Conservation (phyloP, 1,140 invertebrate species). For the Rhopalosiphum maidis region DNA sequence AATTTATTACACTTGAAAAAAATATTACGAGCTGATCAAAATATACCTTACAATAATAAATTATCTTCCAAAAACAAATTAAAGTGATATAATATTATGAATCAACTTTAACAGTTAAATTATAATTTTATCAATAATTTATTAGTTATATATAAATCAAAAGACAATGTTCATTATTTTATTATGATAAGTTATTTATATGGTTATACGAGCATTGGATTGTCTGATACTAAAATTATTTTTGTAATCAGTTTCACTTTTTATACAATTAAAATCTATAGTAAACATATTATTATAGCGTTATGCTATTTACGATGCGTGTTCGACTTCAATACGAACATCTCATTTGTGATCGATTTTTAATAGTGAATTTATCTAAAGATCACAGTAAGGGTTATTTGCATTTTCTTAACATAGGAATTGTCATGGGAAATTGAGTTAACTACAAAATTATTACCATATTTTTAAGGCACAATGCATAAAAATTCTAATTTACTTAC, state of each 20-base stretch:
- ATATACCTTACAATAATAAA: neutral
- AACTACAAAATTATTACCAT: too few relatives aligned
- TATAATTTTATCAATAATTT: neutral
- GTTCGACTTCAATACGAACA: too few relatives aligned
- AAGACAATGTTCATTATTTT: neutral
- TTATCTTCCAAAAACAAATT: neutral
- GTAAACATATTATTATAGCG: neutral
- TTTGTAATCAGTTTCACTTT: neutral
- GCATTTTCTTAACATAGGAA: too few relatives aligned
- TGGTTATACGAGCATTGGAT: neutral
- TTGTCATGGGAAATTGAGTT: too few relatives aligned
- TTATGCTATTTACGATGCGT: neutral
- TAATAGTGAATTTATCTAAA: too few relatives aligned
- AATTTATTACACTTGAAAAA: neutral
- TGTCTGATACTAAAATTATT: neutral
- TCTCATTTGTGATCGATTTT: too few relatives aligned
- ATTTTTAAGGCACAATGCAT: too few relatives aligned
- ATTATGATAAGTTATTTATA: neutral
- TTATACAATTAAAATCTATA: neutral
- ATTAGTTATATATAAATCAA: neutral
- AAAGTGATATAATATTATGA: too few relatives aligned
- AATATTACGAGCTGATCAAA: neutral
- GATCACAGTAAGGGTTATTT: too few relatives aligned
- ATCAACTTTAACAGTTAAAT: too few relatives aligned
- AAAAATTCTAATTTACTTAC: too few relatives aligned